phyloP scores from a whole-genome alignment of 2,888 invertebrate genomes.

The Diaperis boleti region DNA sequence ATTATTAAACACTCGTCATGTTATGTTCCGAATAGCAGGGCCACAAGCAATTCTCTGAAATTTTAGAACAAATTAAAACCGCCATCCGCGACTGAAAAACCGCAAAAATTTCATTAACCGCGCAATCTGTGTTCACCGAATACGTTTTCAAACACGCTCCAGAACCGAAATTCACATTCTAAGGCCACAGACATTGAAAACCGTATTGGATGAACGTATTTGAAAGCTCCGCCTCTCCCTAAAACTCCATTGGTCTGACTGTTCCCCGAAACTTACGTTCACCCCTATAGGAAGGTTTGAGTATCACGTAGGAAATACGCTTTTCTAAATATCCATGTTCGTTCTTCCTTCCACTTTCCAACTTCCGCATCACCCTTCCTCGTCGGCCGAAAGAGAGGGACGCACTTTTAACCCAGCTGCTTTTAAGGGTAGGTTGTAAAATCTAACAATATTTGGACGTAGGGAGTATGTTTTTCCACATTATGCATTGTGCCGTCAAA shows the following conservation, averaged over 20 bases:
- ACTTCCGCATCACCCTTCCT: constrained; percentile 44
- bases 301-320: constrained; percentile 59
- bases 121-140: constrained; percentile 25
- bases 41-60: no score
- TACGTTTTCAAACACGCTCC: constrained; percentile 23
- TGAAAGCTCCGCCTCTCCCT: constrained; percentile 62
- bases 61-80: background rate
- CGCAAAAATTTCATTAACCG: constrained; percentile 39
- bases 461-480: constrained; percentile 65
- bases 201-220: constrained; percentile 68
- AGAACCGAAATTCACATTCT: constrained; percentile 52
- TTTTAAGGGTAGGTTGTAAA: constrained; percentile 62
- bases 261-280: constrained; percentile 65
- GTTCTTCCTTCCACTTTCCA: constrained; percentile 48
- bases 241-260: constrained; percentile 65
- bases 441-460: constrained; percentile 66
- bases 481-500: constrained; percentile 61
- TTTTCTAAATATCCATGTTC: constrained; percentile 55
- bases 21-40: no score
- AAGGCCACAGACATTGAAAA: constrained; percentile 64
- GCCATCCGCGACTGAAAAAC: background rate
- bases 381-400: constrained; percentile 56
- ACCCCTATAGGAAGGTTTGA: constrained; percentile 65
- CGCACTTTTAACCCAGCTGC: constrained; percentile 57
- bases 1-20: no score